phyloP scores from a whole-genome alignment of 2,113 vertebrate genomes.

The Corythoichthys intestinalis region DNA sequence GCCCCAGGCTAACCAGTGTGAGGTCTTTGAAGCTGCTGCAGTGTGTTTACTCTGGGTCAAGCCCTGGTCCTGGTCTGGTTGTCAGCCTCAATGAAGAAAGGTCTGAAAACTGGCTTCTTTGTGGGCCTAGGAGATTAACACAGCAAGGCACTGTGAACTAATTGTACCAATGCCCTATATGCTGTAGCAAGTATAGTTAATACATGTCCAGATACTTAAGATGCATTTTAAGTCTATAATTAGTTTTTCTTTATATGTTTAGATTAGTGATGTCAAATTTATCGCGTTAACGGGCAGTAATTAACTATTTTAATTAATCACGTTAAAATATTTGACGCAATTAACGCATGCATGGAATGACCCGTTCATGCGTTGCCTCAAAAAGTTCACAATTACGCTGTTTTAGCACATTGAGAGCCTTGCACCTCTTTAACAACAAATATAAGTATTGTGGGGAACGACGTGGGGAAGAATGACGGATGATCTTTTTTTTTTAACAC shows the following conservation, averaged over 20 bases:
- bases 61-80: constrained; percentile 38
- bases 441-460: too few relatives aligned
- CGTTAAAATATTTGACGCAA: too few relatives aligned
- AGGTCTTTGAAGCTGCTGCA: constrained; percentile 53
- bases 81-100: constrained; percentile 49
- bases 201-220: constrained; percentile 27
- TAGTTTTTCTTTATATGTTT: neutral
- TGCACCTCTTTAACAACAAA: too few relatives aligned
- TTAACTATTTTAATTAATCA: too few relatives aligned
- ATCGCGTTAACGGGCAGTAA: too few relatives aligned
- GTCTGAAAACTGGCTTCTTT: constrained; percentile 54
- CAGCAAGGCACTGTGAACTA: constrained; percentile 47
- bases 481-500: too few relatives aligned
- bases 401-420: too few relatives aligned
- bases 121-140: constrained; percentile 31
- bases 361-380: too few relatives aligned
- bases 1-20: constrained; percentile 37
- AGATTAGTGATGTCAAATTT: neutral
- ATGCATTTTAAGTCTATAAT: constrained; percentile 3
- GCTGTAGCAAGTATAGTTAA: constrained; percentile 18
- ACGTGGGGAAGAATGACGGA: too few relatives aligned
- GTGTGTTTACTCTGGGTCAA: constrained; percentile 48
- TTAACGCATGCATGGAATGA: too few relatives aligned
- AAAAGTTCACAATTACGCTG: too few relatives aligned
- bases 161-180: constrained; percentile 40